Conservation (phyloP, 2,888 invertebrate genomes). For the Gryllus longicercus region DNA sequence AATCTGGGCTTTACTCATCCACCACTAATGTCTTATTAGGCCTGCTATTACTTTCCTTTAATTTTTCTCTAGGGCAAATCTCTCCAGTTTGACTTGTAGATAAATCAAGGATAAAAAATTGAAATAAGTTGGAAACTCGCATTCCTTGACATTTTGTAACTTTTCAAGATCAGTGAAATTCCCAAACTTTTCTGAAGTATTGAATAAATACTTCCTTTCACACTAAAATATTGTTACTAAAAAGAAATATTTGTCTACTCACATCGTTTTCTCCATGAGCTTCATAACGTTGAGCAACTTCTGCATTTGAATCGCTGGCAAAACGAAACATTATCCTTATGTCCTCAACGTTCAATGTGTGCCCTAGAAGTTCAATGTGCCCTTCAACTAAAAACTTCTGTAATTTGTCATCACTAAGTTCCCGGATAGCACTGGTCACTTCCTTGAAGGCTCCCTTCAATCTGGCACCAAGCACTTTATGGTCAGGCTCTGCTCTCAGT, state of each 20-base stretch:
- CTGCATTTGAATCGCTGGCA: constrained; percentile 57
- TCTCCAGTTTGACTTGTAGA: no score
- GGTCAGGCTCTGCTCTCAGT: constrained; percentile 90
- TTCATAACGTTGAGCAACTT: constrained; percentile 70
- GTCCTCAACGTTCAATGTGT: constrained; percentile 74
- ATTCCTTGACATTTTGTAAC: no score
- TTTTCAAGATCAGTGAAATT: no score
- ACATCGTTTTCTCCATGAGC: constrained; percentile 84
- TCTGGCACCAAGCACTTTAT: constrained; percentile 82
- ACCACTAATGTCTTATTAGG: no score
- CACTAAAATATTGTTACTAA: not conserved
- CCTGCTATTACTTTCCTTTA: no score
- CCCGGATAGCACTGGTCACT: constrained; percentile 70
- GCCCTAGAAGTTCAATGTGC: constrained; percentile 68
- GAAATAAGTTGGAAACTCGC: no score
- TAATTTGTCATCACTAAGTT: constrained; percentile 72
- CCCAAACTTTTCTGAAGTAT: not conserved
- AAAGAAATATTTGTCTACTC: constrained; percentile 31
- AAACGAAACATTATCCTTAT: constrained; percentile 78
- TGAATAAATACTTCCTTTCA: not conserved
- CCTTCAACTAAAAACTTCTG: constrained; percentile 69
- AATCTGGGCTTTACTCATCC: no score
- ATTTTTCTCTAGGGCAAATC: no score
- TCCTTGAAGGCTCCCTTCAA: constrained; percentile 87
- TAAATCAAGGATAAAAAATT: no score